These are phyloP conservation scores for Poecilus cupreus DNA, from an alignment of 2,888 invertebrate species.

Conservation along the genomic window DNA sequence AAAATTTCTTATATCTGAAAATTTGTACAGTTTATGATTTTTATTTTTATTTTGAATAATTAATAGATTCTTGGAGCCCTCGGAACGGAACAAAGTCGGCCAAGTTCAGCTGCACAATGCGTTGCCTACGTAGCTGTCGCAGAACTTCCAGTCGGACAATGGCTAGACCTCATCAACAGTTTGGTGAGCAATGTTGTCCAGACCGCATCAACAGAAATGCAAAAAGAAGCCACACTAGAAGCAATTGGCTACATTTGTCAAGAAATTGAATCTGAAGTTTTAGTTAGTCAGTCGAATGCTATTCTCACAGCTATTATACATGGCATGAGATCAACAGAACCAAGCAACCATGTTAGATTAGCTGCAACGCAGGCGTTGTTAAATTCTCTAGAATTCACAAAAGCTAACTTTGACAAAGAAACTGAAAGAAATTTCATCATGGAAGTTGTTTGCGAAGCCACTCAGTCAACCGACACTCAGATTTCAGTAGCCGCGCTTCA, in stretches of 20 bases:
- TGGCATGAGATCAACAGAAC: slow-evolving; percentile 96
- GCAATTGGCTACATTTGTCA: slow-evolving; percentile 99
- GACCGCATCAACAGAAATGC: slow-evolving; percentile 90
- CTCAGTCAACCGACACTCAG: slow-evolving; percentile 92
- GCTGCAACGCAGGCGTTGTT: slow-evolving; percentile 97
- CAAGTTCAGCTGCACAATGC: slow-evolving; percentile 99
- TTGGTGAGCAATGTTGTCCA: slow-evolving; percentile 94
- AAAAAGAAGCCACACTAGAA: slow-evolving; percentile 97
- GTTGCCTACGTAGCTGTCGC: slow-evolving; percentile 98
- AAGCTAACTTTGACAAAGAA: slow-evolving; percentile 98
- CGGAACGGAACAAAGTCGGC: slow-evolving; percentile 96
- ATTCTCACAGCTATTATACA: slow-evolving; percentile 99
- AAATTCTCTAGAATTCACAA: slow-evolving; percentile 98
- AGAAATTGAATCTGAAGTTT: slow-evolving; percentile 95
- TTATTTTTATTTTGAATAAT: slow-evolving; percentile 12
- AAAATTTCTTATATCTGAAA: background rate
- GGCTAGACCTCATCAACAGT: slow-evolving; percentile 92
- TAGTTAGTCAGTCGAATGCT: slow-evolving; percentile 94
- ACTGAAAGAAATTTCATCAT: slow-evolving; percentile 98
- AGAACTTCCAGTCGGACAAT: slow-evolving; percentile 93
- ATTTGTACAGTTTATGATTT: slow-evolving; percentile 18
- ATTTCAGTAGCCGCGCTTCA: slow-evolving; percentile 98
- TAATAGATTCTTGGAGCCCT: slow-evolving; percentile 90
- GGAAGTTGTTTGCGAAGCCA: slow-evolving; percentile 99
- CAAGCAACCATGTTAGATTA: slow-evolving; percentile 93